Conservation (phyloP, 2,797 vertebrate genomes). For the Miichthys miiuy region DNA sequence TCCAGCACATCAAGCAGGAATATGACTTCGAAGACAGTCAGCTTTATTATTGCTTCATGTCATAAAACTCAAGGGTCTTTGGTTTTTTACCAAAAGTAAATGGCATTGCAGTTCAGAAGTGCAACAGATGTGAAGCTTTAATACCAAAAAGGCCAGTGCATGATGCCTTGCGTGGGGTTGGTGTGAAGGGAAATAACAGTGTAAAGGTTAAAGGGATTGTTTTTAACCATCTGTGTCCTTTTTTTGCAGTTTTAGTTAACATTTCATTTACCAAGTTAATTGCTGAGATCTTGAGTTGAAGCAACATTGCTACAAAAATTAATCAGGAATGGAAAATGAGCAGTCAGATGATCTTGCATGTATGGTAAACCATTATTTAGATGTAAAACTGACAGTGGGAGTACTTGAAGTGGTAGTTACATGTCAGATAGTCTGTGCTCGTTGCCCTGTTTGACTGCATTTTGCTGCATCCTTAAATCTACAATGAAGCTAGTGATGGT, state of each 20-base stretch:
- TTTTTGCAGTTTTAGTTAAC: slow-evolving; percentile 12
- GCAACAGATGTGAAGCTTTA: background rate
- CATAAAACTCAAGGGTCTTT: slow-evolving; percentile 27
- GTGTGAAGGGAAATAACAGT: slow-evolving; percentile 16
- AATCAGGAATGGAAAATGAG: background rate
- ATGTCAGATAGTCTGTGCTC: background rate
- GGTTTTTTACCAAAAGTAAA: slow-evolving; percentile 10
- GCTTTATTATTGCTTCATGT: slow-evolving; percentile 90
- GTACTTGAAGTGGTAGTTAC: background rate
- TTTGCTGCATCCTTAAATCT: slow-evolving; percentile 3
- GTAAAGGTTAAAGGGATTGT: background rate
- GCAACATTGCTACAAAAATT: background rate
- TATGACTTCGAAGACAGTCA: slow-evolving; percentile 90
- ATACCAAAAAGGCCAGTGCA: background rate
- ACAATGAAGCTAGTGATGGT: background rate
- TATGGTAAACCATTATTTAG: too few relatives aligned
- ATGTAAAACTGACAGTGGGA: too few relatives aligned
- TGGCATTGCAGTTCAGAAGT: slow-evolving; percentile 12
- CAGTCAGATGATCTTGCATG: slow-evolving; percentile 4
- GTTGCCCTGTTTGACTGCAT: background rate
- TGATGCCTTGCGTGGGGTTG: background rate
- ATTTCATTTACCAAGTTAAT: background rate
- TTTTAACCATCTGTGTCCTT: background rate
- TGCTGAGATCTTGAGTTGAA: background rate
- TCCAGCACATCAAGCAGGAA: slow-evolving; percentile 91